Conservation (phyloP, 1,140 invertebrate species). For the Pseudomyrmex dendroicus region DNA sequence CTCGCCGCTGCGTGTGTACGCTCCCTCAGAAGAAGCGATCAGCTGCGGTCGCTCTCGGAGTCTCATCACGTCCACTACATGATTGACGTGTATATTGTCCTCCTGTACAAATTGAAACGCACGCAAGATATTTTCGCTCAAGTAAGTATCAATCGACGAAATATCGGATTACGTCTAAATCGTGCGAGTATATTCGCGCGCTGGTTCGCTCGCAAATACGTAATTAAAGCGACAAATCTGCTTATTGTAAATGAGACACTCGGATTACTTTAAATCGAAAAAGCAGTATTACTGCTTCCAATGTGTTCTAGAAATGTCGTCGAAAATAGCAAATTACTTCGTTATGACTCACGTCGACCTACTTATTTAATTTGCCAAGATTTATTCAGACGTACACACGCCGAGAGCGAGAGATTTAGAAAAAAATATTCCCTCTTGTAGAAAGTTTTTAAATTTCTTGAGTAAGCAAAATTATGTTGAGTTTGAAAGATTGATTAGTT, state of each 20-base stretch:
- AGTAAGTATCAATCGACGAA: constrained; percentile 76
- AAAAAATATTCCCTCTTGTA: background rate
- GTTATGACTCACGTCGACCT: constrained; percentile 4
- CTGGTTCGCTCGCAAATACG: background rate
- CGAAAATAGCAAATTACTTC: constrained; percentile 2
- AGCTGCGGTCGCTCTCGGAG: constrained; percentile 81
- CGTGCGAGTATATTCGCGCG: too few relatives aligned
- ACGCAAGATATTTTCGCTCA: constrained; percentile 85
- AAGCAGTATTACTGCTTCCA: background rate
- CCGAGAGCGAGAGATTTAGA: background rate
- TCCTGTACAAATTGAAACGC: constrained; percentile 86
- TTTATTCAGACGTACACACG: background rate
- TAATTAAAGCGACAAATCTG: too few relatives aligned
- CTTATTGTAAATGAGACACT: background rate
- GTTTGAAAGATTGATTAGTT: background rate
- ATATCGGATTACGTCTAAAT: background rate
- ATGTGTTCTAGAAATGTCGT: background rate
- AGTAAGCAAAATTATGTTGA: background rate
- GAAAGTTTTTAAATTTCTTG: background rate
- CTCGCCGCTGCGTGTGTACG: constrained; percentile 85
- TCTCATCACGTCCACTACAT: constrained; percentile 84
- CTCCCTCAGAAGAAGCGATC: constrained; percentile 82
- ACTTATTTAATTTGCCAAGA: constrained; percentile 35
- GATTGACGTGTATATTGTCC: constrained; percentile 86
- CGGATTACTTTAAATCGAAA: background rate